Percentiles rank a stretch among this genome's conserved stretches.
Conservation (phyloP, 30 jellyfish, hydroid and myxozoan species). For the Cassiopea xamachana region DNA sequence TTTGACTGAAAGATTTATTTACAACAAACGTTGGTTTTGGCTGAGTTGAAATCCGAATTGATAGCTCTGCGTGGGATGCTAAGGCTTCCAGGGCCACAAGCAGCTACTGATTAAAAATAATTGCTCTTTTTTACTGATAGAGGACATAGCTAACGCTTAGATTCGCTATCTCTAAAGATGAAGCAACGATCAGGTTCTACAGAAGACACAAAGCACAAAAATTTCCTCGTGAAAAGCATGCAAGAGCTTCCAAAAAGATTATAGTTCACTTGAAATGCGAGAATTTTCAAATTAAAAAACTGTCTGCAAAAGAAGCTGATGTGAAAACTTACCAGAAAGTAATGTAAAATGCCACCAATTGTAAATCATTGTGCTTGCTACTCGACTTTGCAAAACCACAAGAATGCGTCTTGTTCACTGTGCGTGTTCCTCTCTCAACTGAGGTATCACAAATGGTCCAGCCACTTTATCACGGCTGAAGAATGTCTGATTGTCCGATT, state of each 20-base stretch:
- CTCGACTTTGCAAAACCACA: not conserved
- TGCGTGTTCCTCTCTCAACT: constrained; percentile 59
- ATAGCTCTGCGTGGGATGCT: too few relatives aligned
- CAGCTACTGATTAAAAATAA: too few relatives aligned
- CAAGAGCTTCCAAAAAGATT: not conserved
- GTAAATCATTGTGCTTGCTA: constrained; percentile 1
- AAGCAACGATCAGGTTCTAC: too few relatives aligned
- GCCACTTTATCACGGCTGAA: constrained; percentile 64
- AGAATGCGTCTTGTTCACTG: not conserved
- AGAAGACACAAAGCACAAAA: too few relatives aligned
- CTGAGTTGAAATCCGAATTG: too few relatives aligned
- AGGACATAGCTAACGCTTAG: too few relatives aligned
- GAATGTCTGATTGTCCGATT: constrained; percentile 59
- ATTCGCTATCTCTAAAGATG: too few relatives aligned
- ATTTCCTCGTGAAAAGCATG: too few relatives aligned
- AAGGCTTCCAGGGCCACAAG: too few relatives aligned
- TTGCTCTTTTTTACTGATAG: too few relatives aligned
- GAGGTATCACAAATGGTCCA: constrained; percentile 24
- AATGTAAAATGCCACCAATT: not conserved
- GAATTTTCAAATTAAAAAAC: not conserved
- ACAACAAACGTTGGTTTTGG: not conserved
- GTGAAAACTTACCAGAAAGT: not conserved
- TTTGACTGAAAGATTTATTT: not conserved
- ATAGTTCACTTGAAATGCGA: not conserved
- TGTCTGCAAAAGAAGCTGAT: not conserved